A percentile compares a stretch with the other conserved stretches of the same genome.
phyloP scores from a whole-genome alignment of 2,888 invertebrate species.

The Acanthosepion lycidas region DNA sequence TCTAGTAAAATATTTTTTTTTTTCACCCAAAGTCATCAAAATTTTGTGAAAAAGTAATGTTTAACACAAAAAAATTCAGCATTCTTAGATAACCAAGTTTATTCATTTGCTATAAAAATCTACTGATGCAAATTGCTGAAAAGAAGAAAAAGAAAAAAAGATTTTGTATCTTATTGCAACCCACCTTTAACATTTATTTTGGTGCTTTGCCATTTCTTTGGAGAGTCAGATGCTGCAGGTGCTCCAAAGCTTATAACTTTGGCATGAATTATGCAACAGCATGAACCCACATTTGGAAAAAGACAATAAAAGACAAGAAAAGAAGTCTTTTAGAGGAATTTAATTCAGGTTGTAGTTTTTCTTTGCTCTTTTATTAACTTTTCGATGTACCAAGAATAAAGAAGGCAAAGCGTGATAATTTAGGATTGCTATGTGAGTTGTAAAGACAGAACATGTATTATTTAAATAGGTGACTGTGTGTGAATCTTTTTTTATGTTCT shows the following conservation, averaged over 20 bases:
- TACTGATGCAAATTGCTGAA: background rate
- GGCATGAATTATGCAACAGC: background rate
- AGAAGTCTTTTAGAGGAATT: background rate
- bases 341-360: background rate
- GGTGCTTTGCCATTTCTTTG: background rate
- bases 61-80: background rate
- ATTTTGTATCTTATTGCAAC: background rate
- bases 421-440: background rate
- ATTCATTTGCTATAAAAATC: background rate
- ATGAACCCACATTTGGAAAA: background rate
- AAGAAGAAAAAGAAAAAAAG: background rate
- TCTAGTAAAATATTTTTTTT: background rate
- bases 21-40: background rate
- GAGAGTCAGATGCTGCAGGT: conserved; percentile 33
- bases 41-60: background rate
- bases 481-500: background rate
- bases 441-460: background rate
- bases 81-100: background rate
- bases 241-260: background rate
- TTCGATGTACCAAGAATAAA: background rate
- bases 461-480: background rate
- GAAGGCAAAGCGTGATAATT: background rate
- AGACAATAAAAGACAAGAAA: background rate
- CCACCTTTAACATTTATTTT: background rate
- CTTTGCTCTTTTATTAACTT: background rate